Evolutionary conservation across 2,888 invertebrate species (phyloP), one percentile per base, ranked within the genome.

Genomic region (Drosophila maculinotata): DNA sequence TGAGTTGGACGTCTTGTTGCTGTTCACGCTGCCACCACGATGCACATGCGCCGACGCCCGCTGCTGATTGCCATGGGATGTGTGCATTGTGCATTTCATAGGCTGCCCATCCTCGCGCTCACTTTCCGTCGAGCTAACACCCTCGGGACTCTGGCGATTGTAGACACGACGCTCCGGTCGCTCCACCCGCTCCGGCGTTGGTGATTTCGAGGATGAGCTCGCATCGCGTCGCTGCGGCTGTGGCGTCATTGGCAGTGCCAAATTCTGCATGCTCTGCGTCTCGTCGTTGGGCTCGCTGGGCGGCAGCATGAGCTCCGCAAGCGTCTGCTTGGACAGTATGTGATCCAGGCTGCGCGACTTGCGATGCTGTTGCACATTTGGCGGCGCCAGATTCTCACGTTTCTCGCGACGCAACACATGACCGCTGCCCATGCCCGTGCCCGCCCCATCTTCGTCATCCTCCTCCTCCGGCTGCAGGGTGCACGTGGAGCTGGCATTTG

Each of bases 291-390:
- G 85, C 9, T 86, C 88, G 31, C 68, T 76, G 12, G 76, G 71
- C 12, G 77, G 69, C 56, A 87, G 59, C 6, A 20, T 20, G 2
- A 90, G 69, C 48, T 79, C 80, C 9, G 92, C 91, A 35, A 92
- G 89, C n/a, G 87, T 85, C 39, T 87, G 82, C 60, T 90, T 90
- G 73, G 94, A 93, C 44, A 94, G 88, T 15, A 94, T 92, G 60
- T 93, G 94, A 83, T 95, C 94, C 64, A 94, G 91, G 86, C 94
- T 94, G 45, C 94, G 93, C 38, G 95, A 94, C 78, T 93, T 92
- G 63, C 93, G 88, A 75, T 92, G 91, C 47, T 90, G 90, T 12
- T 90, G 90, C 9, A 84, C 81, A 71, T 88, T 89, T 1, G 64
- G 42, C 39, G 76, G 86, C 6, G 64, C 52, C 62, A 76, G 58